Base-by-base conservation (phyloP, 2,888 invertebrate genomes). In the Prenolepis imparis region DNA sequence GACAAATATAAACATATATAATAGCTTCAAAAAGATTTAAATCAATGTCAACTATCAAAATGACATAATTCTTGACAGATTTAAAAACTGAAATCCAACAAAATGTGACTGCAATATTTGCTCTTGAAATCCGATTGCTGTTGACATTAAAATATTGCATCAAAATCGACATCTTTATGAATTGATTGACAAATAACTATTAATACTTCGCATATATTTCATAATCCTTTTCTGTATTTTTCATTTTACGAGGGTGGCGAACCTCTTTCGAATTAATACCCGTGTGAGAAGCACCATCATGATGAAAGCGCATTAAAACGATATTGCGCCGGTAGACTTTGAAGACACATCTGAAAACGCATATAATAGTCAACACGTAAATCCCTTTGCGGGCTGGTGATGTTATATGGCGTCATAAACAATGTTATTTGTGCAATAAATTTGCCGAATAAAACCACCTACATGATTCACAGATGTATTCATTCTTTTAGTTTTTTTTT, bases 331-430 rank as follows among this genome's bases (percentile, higher is more conserved):
- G 21, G 32, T 21, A 52, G 24, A 77, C 24, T 66, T 48, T 39
- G n/a, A 55, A 39, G 28, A 41, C 39, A 24, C n/a, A 55, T 77
- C 67, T 39, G 67, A 28, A 77, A 67, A 67, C n/a, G 12, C 11
- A 36, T 64, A 75, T 64, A 75, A 75, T 24, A 55, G 28, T 67
- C 67, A 39, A 55, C 52, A 32, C 52, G 2, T 77, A 77, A 67
- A 67, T 67, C 52, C n/a, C 67, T 67, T 75, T 66, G 75, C 39
- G 12, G 9, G 18, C 3, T 44, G 24, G 36, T 3, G n/a, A 64
- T 44, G 12, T 12, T 67, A 15, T 67, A 77, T 18, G n/a, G 18
- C 28, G 28, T 9, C n/a, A 55, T 77, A 77, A 77, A 55, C 9
- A 77, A 77, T 12, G 8, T 64, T 75, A 66, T 66, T 64, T 24